Conservation (phyloP, 2,113 vertebrate species). For the Calidris pugnax region DNA sequence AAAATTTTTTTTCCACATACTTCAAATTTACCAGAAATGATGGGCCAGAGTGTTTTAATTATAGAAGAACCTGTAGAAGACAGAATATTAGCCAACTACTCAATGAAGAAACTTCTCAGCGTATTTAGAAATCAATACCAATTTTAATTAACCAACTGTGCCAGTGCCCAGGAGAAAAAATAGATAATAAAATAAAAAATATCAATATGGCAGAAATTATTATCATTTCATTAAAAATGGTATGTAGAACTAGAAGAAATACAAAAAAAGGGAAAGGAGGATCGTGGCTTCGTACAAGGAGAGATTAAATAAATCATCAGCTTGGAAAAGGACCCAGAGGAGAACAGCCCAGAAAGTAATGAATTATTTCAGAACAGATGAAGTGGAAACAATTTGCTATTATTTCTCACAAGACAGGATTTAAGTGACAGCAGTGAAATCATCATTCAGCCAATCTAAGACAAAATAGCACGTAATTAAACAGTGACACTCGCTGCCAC, state of each 20-base stretch:
- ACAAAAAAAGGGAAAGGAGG: background rate
- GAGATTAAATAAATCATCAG: background rate
- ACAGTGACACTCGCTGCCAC: background rate
- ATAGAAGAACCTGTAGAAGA: background rate
- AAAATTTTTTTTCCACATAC: background rate
- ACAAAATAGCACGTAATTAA: background rate
- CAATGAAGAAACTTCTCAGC: background rate
- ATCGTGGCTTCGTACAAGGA: background rate
- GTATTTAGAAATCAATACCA: background rate
- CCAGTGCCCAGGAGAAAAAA: background rate
- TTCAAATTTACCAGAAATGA: background rate
- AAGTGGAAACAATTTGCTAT: background rate
- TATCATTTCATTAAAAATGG: background rate
- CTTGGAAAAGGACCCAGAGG: background rate
- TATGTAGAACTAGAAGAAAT: background rate
- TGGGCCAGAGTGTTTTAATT: background rate
- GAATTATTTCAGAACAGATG: background rate
- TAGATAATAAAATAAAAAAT: background rate
- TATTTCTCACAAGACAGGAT: background rate
- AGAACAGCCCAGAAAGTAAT: background rate
- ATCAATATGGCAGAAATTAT: background rate
- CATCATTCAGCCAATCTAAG: background rate
- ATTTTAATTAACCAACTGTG: slow-evolving; percentile 13
- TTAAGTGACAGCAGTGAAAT: background rate
- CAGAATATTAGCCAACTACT: background rate